Percentiles rank a stretch among this genome's conserved stretches.
These are phyloP conservation scores for Cerastis rubricosa DNA, from an alignment of 2,888 invertebrate species.

Conservation along the genomic window DNA sequence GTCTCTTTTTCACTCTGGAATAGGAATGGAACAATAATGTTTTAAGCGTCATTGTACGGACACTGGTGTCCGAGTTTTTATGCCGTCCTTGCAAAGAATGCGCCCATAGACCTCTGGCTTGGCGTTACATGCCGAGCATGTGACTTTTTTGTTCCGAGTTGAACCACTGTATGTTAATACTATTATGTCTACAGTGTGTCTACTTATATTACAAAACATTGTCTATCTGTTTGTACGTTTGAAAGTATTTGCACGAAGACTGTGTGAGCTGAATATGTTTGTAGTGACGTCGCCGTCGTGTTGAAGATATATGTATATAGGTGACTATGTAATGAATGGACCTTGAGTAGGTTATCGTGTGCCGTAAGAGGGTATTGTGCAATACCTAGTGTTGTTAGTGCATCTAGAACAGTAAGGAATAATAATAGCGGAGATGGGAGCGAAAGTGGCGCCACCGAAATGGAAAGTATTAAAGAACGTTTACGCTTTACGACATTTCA, in stretches of 20 bases:
- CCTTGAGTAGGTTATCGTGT: background rate
- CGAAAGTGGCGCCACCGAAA: background rate
- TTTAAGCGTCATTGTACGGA: too few species aligned
- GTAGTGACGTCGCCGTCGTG: background rate
- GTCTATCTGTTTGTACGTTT: slow-evolving; percentile 22
- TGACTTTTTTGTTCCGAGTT: background rate
- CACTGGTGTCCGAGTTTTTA: too few species aligned
- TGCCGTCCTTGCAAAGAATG: too few species aligned
- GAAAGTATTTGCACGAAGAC: slow-evolving; percentile 31
- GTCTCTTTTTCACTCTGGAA: too few species aligned
- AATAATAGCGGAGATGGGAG: background rate
- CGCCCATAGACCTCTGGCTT: too few species aligned
- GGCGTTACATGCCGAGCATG: too few species aligned
- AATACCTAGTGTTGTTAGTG: background rate
- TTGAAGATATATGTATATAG: background rate
- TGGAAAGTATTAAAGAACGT: too few species aligned
- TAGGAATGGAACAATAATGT: too few species aligned
- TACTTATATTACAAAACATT: slow-evolving; percentile 12
- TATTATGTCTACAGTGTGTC: background rate
- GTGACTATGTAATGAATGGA: background rate
- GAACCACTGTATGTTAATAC: background rate
- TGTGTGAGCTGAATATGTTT: slow-evolving; percentile 7
- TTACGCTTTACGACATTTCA: too few species aligned
- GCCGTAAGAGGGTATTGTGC: background rate
- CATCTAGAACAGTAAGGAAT: background rate